These are phyloP conservation scores for Remorina albescens DNA, from an alignment of 2,797 vertebrate genomes.

Conservation along the genomic window DNA sequence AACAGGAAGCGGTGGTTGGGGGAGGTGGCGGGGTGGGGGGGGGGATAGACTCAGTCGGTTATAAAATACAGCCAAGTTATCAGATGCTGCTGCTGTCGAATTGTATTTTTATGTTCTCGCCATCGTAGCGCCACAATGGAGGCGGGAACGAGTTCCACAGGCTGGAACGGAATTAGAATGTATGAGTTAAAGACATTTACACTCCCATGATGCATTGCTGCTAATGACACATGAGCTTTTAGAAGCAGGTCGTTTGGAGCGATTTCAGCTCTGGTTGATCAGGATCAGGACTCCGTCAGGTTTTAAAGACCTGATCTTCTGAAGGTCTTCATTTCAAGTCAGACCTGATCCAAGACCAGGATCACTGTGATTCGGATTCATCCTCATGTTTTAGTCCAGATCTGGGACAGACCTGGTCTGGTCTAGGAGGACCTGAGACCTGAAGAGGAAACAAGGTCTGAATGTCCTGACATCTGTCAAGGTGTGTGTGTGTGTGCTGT, in stretches of 20 bases:
- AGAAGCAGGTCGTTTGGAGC: background rate
- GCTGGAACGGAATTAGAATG: slow-evolving; percentile 30
- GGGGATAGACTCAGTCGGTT: slow-evolving; percentile 51
- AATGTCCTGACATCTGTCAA: no score
- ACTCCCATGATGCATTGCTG: background rate
- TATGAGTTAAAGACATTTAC: slow-evolving; percentile 8
- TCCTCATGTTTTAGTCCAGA: no score
- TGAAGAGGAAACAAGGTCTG: no score
- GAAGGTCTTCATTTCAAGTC: no score
- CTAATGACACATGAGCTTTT: background rate
- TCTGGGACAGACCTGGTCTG: no score
- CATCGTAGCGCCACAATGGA: slow-evolving; percentile 11
- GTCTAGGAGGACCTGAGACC: no score
- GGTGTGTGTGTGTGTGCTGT: no score
- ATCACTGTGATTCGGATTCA: no score
- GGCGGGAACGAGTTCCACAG: slow-evolving; percentile 19
- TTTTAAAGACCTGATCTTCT: no score
- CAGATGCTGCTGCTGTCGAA: slow-evolving; percentile 27
- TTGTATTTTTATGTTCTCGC: slow-evolving; percentile 23
- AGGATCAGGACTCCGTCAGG: no score
- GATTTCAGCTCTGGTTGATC: background rate
- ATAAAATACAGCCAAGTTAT: slow-evolving; percentile 37
- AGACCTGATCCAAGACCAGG: no score
- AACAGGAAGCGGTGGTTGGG: slow-evolving; percentile 31
- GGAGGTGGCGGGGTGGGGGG: slow-evolving; percentile 58